A percentile compares a stretch with the other conserved stretches of the same genome.
Evolutionary conservation across 2,888 invertebrate genomes (phyloP).

Genomic region (Clusia tigrina): DNA sequence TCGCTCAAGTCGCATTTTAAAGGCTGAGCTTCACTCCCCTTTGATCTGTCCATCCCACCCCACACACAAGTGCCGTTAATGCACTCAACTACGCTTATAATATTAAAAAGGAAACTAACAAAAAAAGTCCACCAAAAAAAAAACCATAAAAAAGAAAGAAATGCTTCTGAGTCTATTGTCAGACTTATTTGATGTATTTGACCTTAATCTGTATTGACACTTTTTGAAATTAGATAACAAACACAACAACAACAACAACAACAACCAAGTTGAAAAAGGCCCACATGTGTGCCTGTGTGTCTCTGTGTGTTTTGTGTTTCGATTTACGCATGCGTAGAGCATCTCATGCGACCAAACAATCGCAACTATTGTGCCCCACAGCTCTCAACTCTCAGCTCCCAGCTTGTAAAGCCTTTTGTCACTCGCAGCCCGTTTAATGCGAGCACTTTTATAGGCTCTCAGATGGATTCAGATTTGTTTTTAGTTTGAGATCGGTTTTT

Average conservation of each 20-base stretch:
- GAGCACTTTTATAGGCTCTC: no score
- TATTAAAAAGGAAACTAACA: no score
- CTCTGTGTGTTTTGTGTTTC: slow-evolving; percentile 13
- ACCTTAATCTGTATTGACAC: slow-evolving; percentile 57
- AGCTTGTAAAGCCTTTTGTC: neutral
- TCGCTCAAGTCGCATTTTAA: no score
- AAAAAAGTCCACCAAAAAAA: no score
- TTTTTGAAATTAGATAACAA: slow-evolving; percentile 53
- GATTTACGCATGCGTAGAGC: slow-evolving; percentile 36
- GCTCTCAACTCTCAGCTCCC: no score
- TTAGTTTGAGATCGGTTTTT: neutral
- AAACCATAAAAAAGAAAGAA: neutral
- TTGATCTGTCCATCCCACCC: no score
- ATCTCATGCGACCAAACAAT: neutral
- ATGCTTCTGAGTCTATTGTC: neutral
- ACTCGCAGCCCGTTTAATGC: no score
- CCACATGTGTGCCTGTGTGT: neutral
- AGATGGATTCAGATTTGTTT: no score
- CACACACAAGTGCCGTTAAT: no score
- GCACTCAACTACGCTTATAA: no score
- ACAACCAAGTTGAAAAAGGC: neutral
- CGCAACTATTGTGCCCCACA: neutral
- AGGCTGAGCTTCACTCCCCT: no score
- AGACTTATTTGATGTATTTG: slow-evolving; percentile 46
- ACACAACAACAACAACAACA: slow-evolving; percentile 11